phyloP scores from a whole-genome alignment of 1,140 invertebrate species.

The Agraylea sexmaculata region DNA sequence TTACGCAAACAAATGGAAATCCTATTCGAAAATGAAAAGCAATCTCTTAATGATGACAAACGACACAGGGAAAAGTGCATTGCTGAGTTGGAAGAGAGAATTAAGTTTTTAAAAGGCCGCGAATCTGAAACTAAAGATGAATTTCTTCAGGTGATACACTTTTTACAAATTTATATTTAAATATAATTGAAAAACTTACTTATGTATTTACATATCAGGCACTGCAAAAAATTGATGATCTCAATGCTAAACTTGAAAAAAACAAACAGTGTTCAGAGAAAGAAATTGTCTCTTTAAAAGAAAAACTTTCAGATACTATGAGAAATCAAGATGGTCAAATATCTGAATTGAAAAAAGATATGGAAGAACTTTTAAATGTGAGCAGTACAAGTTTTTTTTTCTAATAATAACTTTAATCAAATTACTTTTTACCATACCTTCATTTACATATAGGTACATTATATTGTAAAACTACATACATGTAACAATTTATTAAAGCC shows the following conservation, averaged over 20 bases:
- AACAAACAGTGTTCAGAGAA: slow-evolving; percentile 38
- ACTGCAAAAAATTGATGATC: slow-evolving; percentile 10
- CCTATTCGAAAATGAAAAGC: slow-evolving; percentile 49
- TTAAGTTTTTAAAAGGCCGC: slow-evolving; percentile 42
- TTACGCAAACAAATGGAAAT: slow-evolving; percentile 47
- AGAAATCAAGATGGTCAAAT: slow-evolving; percentile 34
- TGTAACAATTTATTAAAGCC: background rate
- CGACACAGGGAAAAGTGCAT: slow-evolving; percentile 44
- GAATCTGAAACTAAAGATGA: slow-evolving; percentile 45
- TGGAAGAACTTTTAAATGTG: slow-evolving; percentile 35
- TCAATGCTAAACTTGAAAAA: slow-evolving; percentile 27
- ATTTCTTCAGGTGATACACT: slow-evolving; percentile 28
- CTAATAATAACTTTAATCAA: background rate
- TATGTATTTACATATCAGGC: slow-evolving; percentile 7
- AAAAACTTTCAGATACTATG: slow-evolving; percentile 35
- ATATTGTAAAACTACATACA: background rate
- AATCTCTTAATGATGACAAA: slow-evolving; percentile 42
- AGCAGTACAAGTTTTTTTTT: background rate
- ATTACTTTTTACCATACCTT: background rate
- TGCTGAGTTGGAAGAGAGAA: slow-evolving; percentile 42
- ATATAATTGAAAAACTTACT: too few relatives aligned
- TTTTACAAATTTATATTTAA: too few relatives aligned
- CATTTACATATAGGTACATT: background rate
- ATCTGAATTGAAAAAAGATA: slow-evolving; percentile 37
- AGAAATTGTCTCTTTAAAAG: slow-evolving; percentile 40